These are phyloP conservation scores for Hololepta plana DNA, from an alignment of 2,888 invertebrate species.

Conservation along the genomic window DNA sequence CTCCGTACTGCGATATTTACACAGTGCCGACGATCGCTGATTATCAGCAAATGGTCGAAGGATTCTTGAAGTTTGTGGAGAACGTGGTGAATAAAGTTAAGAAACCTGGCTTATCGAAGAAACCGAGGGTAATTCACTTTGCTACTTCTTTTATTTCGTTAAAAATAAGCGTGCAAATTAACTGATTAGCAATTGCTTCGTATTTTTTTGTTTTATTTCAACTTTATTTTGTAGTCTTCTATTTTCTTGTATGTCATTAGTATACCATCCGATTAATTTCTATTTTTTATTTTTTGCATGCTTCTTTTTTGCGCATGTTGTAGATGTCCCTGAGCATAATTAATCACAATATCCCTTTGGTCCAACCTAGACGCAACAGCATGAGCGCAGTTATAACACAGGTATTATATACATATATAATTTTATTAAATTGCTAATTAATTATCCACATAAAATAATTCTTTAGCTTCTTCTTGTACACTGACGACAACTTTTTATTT, in stretches of 20 bases:
- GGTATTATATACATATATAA: constrained; percentile 7
- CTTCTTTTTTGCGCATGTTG: constrained; percentile 18
- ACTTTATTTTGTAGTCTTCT: constrained; percentile 6
- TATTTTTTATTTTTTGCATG: constrained; percentile 12
- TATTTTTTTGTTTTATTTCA: constrained; percentile 4
- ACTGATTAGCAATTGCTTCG: constrained; percentile 2
- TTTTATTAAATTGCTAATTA: too few species aligned
- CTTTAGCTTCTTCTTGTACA: constrained; percentile 1
- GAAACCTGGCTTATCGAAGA: constrained; percentile 47
- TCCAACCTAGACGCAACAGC: constrained; percentile 29
- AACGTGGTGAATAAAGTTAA: constrained; percentile 79
- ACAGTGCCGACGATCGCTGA: constrained; percentile 39
- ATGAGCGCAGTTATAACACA: constrained; percentile 25
- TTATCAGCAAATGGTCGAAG: constrained; percentile 46
- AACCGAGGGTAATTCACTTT: constrained; percentile 41
- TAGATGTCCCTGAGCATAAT: constrained; percentile 29
- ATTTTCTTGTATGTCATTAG: constrained; percentile 3
- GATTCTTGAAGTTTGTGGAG: constrained; percentile 69
- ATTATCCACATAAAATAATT: too few species aligned
- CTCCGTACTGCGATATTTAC: constrained; percentile 69
- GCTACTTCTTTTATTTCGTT: constrained; percentile 2
- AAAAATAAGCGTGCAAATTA: too few species aligned
- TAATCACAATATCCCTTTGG: constrained; percentile 22
- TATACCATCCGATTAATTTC: constrained; percentile 4
- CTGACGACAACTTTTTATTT: constrained; percentile 2